A percentile compares a stretch with the other conserved stretches of the same genome.
phyloP scores from a whole-genome alignment of 2,888 invertebrate genomes.

The Lottia gigantea region DNA sequence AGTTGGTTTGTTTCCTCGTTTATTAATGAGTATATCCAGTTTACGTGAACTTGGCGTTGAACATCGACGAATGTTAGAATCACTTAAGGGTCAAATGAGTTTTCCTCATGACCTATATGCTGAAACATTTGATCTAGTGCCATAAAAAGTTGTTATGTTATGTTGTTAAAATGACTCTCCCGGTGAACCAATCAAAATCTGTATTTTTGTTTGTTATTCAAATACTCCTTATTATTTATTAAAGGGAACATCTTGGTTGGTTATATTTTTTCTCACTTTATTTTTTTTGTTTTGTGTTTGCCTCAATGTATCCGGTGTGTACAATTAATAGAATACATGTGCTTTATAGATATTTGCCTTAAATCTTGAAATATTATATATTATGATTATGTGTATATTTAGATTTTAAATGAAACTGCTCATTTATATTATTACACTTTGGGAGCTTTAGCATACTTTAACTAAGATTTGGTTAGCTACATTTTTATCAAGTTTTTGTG shows the following conservation, averaged over 20 bases:
- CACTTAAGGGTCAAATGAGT: slow-evolving; percentile 61
- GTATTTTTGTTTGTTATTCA: slow-evolving; percentile 3
- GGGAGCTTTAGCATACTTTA: no score
- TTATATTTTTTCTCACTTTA: no score
- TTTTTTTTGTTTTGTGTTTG: no score
- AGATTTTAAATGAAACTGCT: no score
- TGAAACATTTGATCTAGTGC: slow-evolving; percentile 63
- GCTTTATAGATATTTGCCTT: slow-evolving; percentile 9
- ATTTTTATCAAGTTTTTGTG: no score
- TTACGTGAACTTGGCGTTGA: slow-evolving; percentile 66
- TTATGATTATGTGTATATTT: no score
- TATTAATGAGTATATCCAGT: slow-evolving; percentile 67
- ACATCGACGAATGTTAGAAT: slow-evolving; percentile 63
- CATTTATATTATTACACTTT: no score
- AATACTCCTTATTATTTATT: slow-evolving; percentile 1
- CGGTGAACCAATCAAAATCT: slow-evolving; percentile 9
- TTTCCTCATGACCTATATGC: slow-evolving; percentile 64
- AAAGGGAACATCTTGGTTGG: background rate
- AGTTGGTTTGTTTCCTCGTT: slow-evolving; percentile 62
- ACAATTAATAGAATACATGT: background rate
- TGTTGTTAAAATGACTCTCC: slow-evolving; percentile 8
- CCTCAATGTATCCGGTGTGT: no score
- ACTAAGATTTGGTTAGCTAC: no score
- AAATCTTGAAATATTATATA: background rate
- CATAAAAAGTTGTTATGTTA: slow-evolving; percentile 28